These are phyloP conservation scores for Odocoileus hemionus DNA, from an alignment of 2,113 vertebrate genomes.

Conservation along the genomic window DNA sequence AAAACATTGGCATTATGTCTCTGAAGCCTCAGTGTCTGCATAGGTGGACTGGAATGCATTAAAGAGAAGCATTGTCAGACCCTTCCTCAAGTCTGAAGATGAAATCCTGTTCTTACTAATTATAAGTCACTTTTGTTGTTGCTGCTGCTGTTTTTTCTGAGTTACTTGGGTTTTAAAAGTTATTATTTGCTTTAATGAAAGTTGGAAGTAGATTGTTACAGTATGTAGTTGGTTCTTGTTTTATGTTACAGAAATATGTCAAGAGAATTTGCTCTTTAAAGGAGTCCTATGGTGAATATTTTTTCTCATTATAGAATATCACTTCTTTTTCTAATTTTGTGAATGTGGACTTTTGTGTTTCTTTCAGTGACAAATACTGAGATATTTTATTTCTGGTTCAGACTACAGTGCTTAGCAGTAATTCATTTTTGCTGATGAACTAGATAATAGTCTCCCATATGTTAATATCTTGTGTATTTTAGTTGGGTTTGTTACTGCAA, in stretches of 20 bases:
- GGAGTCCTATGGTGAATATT: background rate
- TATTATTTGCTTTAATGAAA: background rate
- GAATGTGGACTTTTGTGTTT: background rate
- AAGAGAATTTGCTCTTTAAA: constrained; percentile 15
- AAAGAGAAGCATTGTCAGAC: constrained; percentile 8
- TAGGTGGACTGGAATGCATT: background rate
- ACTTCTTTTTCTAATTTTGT: background rate
- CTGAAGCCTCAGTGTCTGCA: background rate
- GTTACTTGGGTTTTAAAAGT: background rate
- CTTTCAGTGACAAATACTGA: background rate
- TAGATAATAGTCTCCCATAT: background rate
- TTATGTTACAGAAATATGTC: background rate
- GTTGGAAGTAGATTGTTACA: background rate
- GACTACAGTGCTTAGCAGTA: background rate
- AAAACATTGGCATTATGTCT: constrained; percentile 17
- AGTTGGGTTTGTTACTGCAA: background rate
- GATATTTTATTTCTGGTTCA: constrained; percentile 11
- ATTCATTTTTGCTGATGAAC: constrained; percentile 32
- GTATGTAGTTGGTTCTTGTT: background rate
- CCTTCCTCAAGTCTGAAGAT: background rate
- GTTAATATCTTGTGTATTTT: constrained; percentile 8
- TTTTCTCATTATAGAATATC: background rate
- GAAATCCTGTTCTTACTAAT: constrained; percentile 22
- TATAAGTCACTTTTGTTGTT: background rate
- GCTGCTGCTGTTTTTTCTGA: background rate